Conservation (phyloP, 2,797 vertebrate species). For the Poeciliopsis infans region DNA sequence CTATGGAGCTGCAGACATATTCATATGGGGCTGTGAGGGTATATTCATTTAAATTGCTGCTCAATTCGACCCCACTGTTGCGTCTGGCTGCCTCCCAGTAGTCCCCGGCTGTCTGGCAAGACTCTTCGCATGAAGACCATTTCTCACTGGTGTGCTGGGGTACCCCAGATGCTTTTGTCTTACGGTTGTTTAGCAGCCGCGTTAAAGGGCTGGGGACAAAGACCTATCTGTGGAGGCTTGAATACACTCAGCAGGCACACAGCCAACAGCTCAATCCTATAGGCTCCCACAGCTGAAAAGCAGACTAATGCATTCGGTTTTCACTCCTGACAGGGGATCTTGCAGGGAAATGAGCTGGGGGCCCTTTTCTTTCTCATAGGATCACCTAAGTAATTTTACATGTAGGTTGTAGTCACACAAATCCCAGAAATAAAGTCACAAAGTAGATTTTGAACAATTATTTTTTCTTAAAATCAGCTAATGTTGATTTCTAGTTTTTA, state of each 20-base stretch:
- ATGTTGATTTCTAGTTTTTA: neutral
- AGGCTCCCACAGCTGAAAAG: slow-evolving; percentile 75
- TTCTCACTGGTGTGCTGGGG: slow-evolving; percentile 79
- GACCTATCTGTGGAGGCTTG: slow-evolving; percentile 89
- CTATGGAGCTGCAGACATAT: slow-evolving; percentile 19
- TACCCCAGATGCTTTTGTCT: slow-evolving; percentile 88
- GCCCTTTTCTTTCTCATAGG: slow-evolving; percentile 39
- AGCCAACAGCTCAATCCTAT: slow-evolving; percentile 84
- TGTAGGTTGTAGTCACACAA: slow-evolving; percentile 31
- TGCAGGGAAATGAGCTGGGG: slow-evolving; percentile 48
- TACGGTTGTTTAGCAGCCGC: slow-evolving; percentile 80
- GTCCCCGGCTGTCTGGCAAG: slow-evolving; percentile 65
- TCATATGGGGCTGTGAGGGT: slow-evolving; percentile 31
- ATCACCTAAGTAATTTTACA: slow-evolving; percentile 40
- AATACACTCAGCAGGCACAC: slow-evolving; percentile 85
- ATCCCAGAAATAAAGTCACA: slow-evolving; percentile 12
- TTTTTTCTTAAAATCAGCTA: neutral
- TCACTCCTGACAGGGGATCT: slow-evolving; percentile 63
- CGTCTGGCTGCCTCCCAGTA: slow-evolving; percentile 61
- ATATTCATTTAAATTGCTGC: slow-evolving; percentile 57
- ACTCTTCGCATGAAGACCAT: slow-evolving; percentile 76
- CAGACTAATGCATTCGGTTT: slow-evolving; percentile 67
- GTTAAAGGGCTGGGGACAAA: slow-evolving; percentile 87
- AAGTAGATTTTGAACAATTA: neutral
- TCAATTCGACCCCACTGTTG: slow-evolving; percentile 53